Conservation (phyloP, 1,140 invertebrate genomes). For the Doryteuthis pealeii region DNA sequence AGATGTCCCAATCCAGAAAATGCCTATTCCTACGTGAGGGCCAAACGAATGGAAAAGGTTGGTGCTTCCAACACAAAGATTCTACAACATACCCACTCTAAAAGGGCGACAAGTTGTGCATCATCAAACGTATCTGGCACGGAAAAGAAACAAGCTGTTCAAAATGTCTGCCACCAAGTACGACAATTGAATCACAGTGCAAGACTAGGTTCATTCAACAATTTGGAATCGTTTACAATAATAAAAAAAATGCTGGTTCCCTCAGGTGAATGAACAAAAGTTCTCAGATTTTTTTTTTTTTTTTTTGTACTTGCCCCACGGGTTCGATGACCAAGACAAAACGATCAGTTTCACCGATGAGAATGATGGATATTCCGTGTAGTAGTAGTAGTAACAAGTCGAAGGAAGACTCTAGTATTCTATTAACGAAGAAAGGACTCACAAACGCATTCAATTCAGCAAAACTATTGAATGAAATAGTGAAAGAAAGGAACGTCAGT, state of each 20-base stretch:
- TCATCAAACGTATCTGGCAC: constrained; percentile 4
- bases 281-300: no score
- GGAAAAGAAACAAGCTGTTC: background rate
- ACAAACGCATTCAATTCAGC: no score
- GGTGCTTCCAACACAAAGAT: constrained; percentile 53
- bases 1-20: constrained; percentile 45
- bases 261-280: background rate
- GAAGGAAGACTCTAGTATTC: constrained; percentile 25
- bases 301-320: background rate
- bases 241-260: background rate
- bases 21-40: constrained; percentile 56
- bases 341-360: background rate
- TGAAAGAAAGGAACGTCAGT: no score
- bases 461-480: no score
- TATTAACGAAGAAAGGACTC: no score
- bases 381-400: background rate
- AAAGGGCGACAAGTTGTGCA: background rate
- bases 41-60: constrained; percentile 53
- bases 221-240: background rate
- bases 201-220: constrained; percentile 48
- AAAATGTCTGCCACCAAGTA: no score
- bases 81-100: constrained; percentile 26
- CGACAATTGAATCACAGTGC: constrained; percentile 50
- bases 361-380: background rate
- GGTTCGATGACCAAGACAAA: background rate